Percentiles rank a stretch among this genome's conserved stretches.
Conservation (phyloP, 2,888 invertebrate genomes). For the Cephonodes hylas region DNA sequence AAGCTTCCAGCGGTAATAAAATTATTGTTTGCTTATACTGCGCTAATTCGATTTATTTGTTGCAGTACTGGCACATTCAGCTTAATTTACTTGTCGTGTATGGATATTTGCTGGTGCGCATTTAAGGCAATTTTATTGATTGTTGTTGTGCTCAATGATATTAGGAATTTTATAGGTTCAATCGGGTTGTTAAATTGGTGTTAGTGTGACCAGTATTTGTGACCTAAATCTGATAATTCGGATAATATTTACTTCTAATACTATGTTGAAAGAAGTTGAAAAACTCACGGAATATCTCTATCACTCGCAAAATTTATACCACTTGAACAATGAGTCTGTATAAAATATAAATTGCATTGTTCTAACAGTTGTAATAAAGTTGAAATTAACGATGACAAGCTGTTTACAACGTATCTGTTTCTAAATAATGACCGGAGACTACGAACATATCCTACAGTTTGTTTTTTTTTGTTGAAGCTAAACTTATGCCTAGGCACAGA, state of each 20-base stretch:
- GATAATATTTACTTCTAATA: no score
- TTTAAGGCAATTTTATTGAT: constrained; percentile 1
- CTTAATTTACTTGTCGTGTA: constrained; percentile 26
- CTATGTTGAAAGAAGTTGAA: no score
- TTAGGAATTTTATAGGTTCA: background rate
- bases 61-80: constrained; percentile 32
- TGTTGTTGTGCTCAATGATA: background rate
- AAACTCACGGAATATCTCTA: no score
- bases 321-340: no score
- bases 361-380: no score
- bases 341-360: no score
- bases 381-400: background rate
- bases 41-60: constrained; percentile 46
- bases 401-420: background rate
- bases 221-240: background rate
- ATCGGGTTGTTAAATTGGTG: background rate
- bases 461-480: background rate
- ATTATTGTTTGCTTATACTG: constrained; percentile 27
- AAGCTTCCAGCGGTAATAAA: constrained; percentile 29
- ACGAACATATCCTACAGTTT: background rate
- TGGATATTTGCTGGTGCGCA: constrained; percentile 23
- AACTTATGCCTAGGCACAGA: background rate
- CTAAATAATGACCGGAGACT: background rate
- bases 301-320: no score
- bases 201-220: background rate